A percentile compares a stretch with the other conserved stretches of the same genome.
Conservation (phyloP, 1,140 invertebrate genomes). For the Thalassaphorura encarpata region DNA sequence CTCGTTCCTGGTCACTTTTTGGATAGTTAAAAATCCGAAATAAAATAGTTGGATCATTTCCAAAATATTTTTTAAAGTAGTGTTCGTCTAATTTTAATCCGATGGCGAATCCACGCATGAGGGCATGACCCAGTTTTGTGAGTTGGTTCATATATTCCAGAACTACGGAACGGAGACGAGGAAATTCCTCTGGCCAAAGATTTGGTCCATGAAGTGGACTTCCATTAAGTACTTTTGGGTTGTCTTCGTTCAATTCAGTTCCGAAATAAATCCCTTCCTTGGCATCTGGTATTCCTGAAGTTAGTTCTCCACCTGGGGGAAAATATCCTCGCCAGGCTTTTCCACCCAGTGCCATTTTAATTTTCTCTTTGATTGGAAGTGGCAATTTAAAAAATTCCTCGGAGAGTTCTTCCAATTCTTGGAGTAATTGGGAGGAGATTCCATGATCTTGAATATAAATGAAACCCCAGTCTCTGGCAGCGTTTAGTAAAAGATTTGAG, state of each 20-base stretch:
- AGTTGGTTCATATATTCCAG: constrained; percentile 10
- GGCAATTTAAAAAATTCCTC: constrained; percentile 13
- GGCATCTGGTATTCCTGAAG: constrained; percentile 15
- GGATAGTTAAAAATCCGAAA: background rate
- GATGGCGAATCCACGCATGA: constrained; percentile 17
- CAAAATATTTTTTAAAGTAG: constrained; percentile 6
- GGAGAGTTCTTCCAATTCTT: constrained; percentile 7
- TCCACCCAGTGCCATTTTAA: constrained; percentile 13
- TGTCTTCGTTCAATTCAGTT: constrained; percentile 9
- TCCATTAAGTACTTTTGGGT: constrained; percentile 12
- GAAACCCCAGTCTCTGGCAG: constrained; percentile 17
- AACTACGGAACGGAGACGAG: constrained; percentile 1
- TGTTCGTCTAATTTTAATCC: constrained; percentile 15
- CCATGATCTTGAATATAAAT: constrained; percentile 23
- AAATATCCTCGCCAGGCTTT: constrained; percentile 22
- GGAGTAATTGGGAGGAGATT: constrained; percentile 1
- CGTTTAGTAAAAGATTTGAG: constrained; percentile 1
- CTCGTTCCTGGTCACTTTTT: background rate
- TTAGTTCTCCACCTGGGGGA: constrained; percentile 20
- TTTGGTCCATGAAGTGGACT: constrained; percentile 21
- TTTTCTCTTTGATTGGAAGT: constrained; percentile 9
- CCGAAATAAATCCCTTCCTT: constrained; percentile 28
- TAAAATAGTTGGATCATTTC: constrained; percentile 17
- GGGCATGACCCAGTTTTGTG: constrained; percentile 7
- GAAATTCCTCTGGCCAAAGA: constrained; percentile 17